A percentile compares a stretch with the other conserved stretches of the same genome.
Conservation (phyloP, 30 jellyfish, hydroid and myxozoan genomes). For the Morbakka virulenta region DNA sequence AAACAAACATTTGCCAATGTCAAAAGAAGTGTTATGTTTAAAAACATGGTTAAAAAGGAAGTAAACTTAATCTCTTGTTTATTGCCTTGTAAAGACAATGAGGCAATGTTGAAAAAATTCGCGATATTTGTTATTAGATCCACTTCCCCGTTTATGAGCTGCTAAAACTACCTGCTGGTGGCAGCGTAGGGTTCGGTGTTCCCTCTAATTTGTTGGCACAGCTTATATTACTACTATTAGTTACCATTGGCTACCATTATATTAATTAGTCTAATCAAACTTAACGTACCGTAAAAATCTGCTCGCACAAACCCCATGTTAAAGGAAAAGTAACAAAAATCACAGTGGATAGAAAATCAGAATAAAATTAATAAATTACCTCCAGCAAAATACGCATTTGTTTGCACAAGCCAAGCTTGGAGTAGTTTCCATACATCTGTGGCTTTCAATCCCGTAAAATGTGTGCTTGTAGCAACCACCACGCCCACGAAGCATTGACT, state of each 20-base stretch:
- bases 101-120: not conserved
- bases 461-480: constrained; percentile 99
- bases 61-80: not conserved
- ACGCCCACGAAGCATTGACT: constrained; percentile 99
- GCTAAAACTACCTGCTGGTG: too few species aligned
- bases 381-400: constrained; percentile 99
- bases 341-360: too few species aligned
- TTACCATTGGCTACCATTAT: too few species aligned
- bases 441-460: constrained; percentile 98
- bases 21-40: not conserved
- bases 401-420: constrained; percentile 99
- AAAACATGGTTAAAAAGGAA: not conserved
- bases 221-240: too few species aligned
- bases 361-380: constrained; percentile 49
- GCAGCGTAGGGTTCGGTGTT: too few species aligned
- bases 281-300: too few species aligned
- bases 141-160: too few species aligned
- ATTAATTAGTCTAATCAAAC: too few species aligned
- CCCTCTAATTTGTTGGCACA: too few species aligned
- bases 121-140: too few species aligned
- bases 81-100: not conserved
- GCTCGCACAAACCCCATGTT: too few species aligned
- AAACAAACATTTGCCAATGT: not conserved
- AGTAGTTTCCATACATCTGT: constrained; percentile 99
- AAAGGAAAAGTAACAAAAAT: too few species aligned